Conservation (phyloP, 2,797 vertebrate species). For the Chaetophractus vellerosus region DNA sequence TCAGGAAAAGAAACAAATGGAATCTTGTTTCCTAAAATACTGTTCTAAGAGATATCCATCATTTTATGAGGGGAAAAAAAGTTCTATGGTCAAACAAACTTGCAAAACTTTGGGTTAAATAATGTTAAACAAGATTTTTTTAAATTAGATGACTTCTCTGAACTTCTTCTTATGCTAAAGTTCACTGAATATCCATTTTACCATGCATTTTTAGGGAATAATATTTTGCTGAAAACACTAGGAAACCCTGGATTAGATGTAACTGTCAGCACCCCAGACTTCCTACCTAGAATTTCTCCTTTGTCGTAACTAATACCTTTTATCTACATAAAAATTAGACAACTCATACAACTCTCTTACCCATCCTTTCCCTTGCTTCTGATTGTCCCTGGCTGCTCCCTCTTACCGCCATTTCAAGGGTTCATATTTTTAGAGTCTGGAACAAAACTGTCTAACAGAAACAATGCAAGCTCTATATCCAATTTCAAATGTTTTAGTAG, state of each 20-base stretch:
- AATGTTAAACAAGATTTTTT: background rate
- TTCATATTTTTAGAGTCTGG: background rate
- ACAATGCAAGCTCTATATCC: background rate
- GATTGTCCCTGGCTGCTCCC: background rate
- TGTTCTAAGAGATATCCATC: background rate
- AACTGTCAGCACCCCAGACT: background rate
- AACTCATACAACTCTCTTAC: background rate
- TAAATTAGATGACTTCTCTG: background rate
- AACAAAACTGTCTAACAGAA: background rate
- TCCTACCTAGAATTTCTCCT: background rate
- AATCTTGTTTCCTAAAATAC: background rate
- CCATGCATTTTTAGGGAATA: background rate
- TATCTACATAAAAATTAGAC: background rate
- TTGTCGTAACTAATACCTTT: background rate
- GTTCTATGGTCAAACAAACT: background rate
- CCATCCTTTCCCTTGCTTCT: background rate
- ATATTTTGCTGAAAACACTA: background rate
- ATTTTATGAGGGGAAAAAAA: background rate
- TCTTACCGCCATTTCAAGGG: background rate
- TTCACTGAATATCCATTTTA: background rate
- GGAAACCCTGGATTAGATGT: background rate
- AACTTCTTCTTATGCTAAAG: background rate
- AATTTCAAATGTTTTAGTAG: background rate
- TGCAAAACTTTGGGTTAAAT: slow-evolving; percentile 13
- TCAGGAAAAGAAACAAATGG: background rate